These are phyloP conservation scores for Hippocampus zosterae DNA, from an alignment of 2,113 vertebrate genomes.

Conservation along the genomic window DNA sequence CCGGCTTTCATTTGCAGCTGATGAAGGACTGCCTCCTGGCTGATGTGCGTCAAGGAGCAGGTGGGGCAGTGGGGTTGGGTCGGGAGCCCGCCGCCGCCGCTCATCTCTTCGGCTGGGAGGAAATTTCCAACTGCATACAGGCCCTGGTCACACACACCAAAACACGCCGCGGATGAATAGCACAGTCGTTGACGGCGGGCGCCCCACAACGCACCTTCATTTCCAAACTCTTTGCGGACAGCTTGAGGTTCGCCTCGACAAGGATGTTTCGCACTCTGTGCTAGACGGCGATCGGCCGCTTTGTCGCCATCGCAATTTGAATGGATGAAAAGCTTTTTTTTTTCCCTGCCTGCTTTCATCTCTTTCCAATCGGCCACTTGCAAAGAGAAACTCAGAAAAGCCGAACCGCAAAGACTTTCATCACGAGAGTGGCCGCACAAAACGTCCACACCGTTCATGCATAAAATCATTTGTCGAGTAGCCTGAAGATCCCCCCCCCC, in stretches of 20 bases:
- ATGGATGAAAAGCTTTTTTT: neutral
- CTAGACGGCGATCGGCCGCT: too few species aligned
- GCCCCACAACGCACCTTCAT: too few species aligned
- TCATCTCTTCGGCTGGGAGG: constrained; percentile 81
- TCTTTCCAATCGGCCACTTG: neutral
- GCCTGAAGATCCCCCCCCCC: too few species aligned
- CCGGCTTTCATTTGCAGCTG: constrained; percentile 84
- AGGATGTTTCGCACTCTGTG: too few species aligned
- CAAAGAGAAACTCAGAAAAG: neutral
- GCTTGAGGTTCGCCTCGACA: too few species aligned
- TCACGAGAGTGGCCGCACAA: neutral
- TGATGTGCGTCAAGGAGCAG: constrained; percentile 83
- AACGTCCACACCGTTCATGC: too few species aligned
- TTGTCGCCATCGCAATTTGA: too few species aligned
- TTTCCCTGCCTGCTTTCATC: neutral
- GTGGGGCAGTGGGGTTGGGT: constrained; percentile 71
- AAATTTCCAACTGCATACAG: constrained; percentile 95
- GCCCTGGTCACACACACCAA: constrained; percentile 69
- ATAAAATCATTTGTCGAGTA: too few species aligned
- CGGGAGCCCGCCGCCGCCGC: constrained; percentile 34
- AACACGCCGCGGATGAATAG: neutral
- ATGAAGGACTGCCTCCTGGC: constrained; percentile 80
- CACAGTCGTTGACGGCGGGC: too few species aligned
- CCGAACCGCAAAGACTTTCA: neutral
- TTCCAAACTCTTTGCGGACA: too few species aligned